A percentile compares a stretch with the other conserved stretches of the same genome.
Evolutionary conservation across 2,888 invertebrate genomes (phyloP).

Genomic region (Ligdia adustata): DNA sequence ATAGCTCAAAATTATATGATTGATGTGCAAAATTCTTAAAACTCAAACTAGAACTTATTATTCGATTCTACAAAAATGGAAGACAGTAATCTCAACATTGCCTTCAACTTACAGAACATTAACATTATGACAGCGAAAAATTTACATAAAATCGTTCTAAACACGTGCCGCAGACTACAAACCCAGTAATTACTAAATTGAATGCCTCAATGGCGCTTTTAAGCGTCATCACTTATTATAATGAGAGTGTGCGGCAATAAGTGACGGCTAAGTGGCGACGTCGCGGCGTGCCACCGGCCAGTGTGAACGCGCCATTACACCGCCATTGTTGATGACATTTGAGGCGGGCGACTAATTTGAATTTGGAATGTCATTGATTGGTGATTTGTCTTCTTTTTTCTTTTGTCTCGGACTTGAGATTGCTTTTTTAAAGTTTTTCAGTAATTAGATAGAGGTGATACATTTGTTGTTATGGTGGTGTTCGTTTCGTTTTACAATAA

Average conservation of each 20-base stretch:
- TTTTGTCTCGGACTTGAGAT: conserved; percentile 8
- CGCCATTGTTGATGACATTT: conserved; percentile 65
- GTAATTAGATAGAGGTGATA: too few species aligned
- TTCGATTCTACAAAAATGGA: too few species aligned
- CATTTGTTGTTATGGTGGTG: too few species aligned
- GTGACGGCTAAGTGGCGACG: conserved; percentile 72
- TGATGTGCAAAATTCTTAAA: too few species aligned
- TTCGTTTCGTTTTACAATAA: too few species aligned
- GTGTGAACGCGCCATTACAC: conserved; percentile 69
- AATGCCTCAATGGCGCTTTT: conserved; percentile 76
- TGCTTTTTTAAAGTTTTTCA: conserved; percentile 15
- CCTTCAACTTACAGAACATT: too few species aligned
- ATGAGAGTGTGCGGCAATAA: conserved; percentile 74
- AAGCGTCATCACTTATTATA: conserved; percentile 80
- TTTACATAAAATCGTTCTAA: conserved; percentile 50
- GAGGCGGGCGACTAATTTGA: conserved; percentile 55
- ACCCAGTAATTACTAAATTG: conserved; percentile 81
- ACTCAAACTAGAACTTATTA: too few species aligned
- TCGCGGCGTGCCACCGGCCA: conserved; percentile 57
- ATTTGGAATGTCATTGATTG: conserved; percentile 49
- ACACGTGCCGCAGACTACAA: conserved; percentile 56
- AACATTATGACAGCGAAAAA: conserved; percentile 42
- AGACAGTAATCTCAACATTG: too few species aligned
- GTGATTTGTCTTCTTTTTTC: conserved; percentile 28
- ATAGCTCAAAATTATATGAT: too few species aligned